A percentile compares a stretch with the other conserved stretches of the same genome.
phyloP scores from a whole-genome alignment of 2,113 vertebrate species.

The Montifringilla adamsi region DNA sequence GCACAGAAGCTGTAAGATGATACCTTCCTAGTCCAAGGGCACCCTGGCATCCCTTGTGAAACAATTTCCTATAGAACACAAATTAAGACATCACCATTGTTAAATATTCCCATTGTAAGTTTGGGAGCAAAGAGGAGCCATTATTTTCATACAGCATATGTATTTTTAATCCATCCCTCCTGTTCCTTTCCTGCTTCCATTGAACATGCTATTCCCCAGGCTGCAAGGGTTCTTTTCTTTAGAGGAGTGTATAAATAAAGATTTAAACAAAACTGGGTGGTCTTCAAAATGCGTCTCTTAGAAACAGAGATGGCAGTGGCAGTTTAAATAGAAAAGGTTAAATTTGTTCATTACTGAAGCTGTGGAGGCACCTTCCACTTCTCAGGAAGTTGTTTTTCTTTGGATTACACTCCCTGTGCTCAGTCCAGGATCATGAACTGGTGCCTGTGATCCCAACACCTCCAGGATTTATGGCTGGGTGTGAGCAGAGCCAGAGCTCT shows the following conservation, averaged over 20 bases:
- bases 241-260: background rate
- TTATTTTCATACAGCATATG: background rate
- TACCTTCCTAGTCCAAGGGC: background rate
- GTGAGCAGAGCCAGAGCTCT: background rate
- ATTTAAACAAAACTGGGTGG: background rate
- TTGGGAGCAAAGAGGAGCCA: background rate
- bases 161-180: background rate
- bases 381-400: background rate
- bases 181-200: background rate
- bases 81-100: background rate
- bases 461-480: background rate
- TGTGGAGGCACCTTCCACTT: background rate
- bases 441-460: background rate
- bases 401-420: background rate
- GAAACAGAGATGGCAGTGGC: background rate
- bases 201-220: background rate
- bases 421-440: accelerated
- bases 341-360: background rate
- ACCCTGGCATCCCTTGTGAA: background rate
- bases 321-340: background rate
- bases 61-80: background rate
- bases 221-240: background rate
- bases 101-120: background rate
- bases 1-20: background rate
- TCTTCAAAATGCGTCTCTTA: background rate